A percentile compares a stretch with the other conserved stretches of the same genome.
phyloP scores from a whole-genome alignment of 2,113 vertebrate species.

The Aptenodytes patagonicus region DNA sequence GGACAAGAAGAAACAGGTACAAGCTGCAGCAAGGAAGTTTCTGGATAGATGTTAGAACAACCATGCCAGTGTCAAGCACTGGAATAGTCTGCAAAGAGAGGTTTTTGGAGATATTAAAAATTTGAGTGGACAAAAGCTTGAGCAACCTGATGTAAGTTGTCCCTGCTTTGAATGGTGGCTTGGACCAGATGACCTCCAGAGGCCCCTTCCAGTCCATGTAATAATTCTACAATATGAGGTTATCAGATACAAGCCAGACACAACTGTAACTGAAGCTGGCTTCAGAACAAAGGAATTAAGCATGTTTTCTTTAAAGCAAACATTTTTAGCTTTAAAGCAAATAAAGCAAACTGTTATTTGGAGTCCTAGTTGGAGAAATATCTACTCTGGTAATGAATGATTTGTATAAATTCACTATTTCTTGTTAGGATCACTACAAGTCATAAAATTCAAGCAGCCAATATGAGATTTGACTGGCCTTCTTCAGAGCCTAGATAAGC shows the following conservation, averaged over 20 bases:
- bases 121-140: neutral
- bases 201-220: neutral
- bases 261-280: neutral
- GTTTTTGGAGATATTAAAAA: neutral
- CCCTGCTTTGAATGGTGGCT: neutral
- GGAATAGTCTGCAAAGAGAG: neutral
- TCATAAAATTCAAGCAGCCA: neutral
- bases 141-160: neutral
- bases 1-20: neutral
- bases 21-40: neutral
- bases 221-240: neutral
- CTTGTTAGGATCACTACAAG: neutral
- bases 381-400: neutral
- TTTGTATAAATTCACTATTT: neutral
- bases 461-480: neutral
- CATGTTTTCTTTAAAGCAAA: neutral
- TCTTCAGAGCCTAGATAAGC: neutral
- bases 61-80: neutral
- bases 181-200: neutral
- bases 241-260: neutral
- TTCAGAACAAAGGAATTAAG: neutral
- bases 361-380: neutral
- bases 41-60: neutral
- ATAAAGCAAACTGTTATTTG: neutral
- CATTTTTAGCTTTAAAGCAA: neutral